Evolutionary conservation across 2,797 vertebrate species (phyloP), one percentile per base, ranked within the genome.

Genomic region (Phoebastria nigripes): DNA sequence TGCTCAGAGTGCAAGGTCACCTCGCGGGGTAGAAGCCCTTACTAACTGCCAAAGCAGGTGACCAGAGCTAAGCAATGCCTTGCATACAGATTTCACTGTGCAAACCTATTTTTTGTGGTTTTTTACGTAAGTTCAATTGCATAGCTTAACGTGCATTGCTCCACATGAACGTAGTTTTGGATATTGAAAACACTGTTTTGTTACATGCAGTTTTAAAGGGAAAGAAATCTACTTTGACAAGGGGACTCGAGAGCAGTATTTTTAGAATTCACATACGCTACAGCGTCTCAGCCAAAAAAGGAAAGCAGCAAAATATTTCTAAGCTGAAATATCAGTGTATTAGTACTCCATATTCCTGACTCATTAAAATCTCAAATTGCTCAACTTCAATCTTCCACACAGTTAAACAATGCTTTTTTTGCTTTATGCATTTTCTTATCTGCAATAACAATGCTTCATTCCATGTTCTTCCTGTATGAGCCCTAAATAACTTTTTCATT

Each of bases 281-380:
- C n/a, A 89, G 63, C 58, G 69, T 92, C 85, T 81, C 82, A 89
- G 88, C 84, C 85, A 94, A 95, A 96, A 94, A 92, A 94, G 87
- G 69, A 89, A 94, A 94, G 62, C 35, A 88, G 51, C 28, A 87
- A 56, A 95, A 54, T n/a, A 91, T 61, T 91, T 91, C 82, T 41
- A 62, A 77, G 72, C 72, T 85, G 87, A 95, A 96, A 59, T 87
- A 96, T 55, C 86, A 88, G 82, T 56, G 67, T 61, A 90, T 81
- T 92, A 94, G 52, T 84, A 61, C 80, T 94, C 59, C 49, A 47
- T 90, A 94, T 55, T 95, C 89, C 71, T 59, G 83, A 93, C 85
- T 95, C 94, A 93, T 94, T 97, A 90, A 96, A 96, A 93, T 62
- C 89, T 92, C 67, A 61, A 94, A 96, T 33, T 89, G 88, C 56